A percentile compares a stretch with the other conserved stretches of the same genome.
These are phyloP conservation scores for Thumatha senex DNA, from an alignment of 2,888 invertebrate genomes.

Conservation along the genomic window DNA sequence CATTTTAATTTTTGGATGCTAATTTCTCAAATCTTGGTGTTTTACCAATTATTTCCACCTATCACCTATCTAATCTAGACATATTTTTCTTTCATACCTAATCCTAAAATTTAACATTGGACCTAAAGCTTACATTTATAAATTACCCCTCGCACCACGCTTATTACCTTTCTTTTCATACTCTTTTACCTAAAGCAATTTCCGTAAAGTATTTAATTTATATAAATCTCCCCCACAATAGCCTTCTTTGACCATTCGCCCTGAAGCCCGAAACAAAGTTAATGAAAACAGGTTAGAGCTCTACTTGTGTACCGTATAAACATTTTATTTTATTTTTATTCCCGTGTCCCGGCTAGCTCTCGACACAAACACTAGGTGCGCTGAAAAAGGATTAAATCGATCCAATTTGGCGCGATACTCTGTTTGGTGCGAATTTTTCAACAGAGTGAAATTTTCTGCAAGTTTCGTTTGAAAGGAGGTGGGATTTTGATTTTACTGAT, in stretches of 20 bases:
- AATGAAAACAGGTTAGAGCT: slow-evolving; percentile 19
- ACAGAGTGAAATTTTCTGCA: slow-evolving; percentile 8
- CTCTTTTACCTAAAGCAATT: background rate
- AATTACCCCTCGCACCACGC: too few relatives aligned
- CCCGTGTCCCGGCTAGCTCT: slow-evolving; percentile 21
- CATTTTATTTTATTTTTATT: slow-evolving; percentile 32
- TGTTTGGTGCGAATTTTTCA: slow-evolving; percentile 34
- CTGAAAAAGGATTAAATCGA: slow-evolving; percentile 48
- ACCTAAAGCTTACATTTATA: too few relatives aligned
- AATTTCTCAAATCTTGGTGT: too few relatives aligned
- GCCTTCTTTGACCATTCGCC: slow-evolving; percentile 10
- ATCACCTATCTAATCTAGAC: too few relatives aligned
- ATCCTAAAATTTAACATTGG: too few relatives aligned
- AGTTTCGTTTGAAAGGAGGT: slow-evolving; percentile 9
- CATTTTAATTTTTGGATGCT: too few relatives aligned
- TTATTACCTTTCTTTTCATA: too few relatives aligned
- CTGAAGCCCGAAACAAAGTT: slow-evolving; percentile 14
- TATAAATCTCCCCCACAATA: background rate
- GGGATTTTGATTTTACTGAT: slow-evolving; percentile 16
- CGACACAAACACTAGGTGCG: slow-evolving; percentile 36
- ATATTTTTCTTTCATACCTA: too few relatives aligned
- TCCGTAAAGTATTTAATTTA: background rate
- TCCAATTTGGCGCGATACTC: slow-evolving; percentile 35
- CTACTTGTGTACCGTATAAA: slow-evolving; percentile 3
- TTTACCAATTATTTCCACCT: too few relatives aligned